Evolutionary conservation across 2,888 invertebrate genomes (phyloP).

Genomic region (Apotomis betuletana): DNA sequence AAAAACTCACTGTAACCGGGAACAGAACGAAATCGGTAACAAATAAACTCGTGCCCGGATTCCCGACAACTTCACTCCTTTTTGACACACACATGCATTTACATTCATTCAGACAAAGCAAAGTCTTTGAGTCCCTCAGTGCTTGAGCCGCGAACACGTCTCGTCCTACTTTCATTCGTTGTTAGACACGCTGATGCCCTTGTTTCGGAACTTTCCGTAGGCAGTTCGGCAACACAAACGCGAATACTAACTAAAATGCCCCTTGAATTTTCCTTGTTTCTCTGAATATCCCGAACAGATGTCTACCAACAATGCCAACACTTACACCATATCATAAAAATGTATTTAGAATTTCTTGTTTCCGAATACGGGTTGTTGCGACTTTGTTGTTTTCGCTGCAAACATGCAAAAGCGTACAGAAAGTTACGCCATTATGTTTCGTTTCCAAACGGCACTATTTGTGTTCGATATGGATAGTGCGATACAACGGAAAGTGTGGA

Average conservation of each 20-base stretch:
- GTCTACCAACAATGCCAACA: conserved; percentile 11
- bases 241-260: conserved; percentile 31
- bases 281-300: conserved; percentile 21
- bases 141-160: conserved; percentile 44
- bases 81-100: conserved; percentile 38
- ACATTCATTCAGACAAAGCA: conserved; percentile 36
- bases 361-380: conserved; percentile 23
- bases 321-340: conserved; percentile 30
- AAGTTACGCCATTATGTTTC: conserved; percentile 30
- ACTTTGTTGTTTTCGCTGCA: conserved; percentile 29
- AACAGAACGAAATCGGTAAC: conserved; percentile 6
- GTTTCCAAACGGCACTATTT: conserved; percentile 24
- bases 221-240: conserved; percentile 39
- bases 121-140: conserved; percentile 42
- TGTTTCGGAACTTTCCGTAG: conserved; percentile 44
- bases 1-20: neutral
- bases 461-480: conserved; percentile 23
- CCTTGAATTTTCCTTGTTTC: conserved; percentile 26
- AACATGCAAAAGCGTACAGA: conserved; percentile 28
- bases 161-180: conserved; percentile 47
- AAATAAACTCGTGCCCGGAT: conserved; percentile 9
- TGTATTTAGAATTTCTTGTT: conserved; percentile 30
- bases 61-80: conserved; percentile 33
- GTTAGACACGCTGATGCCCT: conserved; percentile 43
- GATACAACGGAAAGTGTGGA: neutral